Percentiles rank a stretch among this genome's conserved stretches.
Conservation (phyloP, 2,113 vertebrate species). For the Dolichallabes microphthalmus region DNA sequence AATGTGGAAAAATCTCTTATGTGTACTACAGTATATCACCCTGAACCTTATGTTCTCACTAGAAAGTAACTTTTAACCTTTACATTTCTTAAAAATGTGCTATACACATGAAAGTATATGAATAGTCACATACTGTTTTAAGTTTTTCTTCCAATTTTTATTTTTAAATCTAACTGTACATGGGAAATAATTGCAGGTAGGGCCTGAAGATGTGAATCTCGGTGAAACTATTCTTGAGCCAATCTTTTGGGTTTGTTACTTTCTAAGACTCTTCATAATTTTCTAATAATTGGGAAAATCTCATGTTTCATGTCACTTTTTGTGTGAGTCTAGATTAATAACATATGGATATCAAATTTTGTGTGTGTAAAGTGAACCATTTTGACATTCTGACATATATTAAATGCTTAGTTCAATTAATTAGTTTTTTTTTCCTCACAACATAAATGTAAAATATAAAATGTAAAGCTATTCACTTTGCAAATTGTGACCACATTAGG, state of each 20-base stretch:
- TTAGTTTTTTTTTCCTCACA: not conserved
- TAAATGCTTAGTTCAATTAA: not conserved
- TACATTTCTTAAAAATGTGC: not conserved
- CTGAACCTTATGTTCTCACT: not conserved
- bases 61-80: not conserved
- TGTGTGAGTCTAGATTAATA: not conserved
- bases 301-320: not conserved
- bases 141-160: not conserved
- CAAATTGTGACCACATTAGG: not conserved
- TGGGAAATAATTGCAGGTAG: not conserved
- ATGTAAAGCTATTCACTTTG: not conserved
- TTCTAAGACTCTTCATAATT: not conserved
- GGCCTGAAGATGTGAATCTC: not conserved
- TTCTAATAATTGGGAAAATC: not conserved
- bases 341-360: not conserved
- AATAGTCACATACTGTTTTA: not conserved
- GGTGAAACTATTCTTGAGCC: not conserved
- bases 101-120: not conserved
- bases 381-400: not conserved
- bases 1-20: not conserved
- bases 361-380: not conserved
- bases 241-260: not conserved
- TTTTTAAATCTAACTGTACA: not conserved
- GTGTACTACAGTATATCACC: not conserved
- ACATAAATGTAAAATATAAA: no score